Conservation (phyloP, 2,888 invertebrate genomes). For the Eupithecia exiguata region DNA sequence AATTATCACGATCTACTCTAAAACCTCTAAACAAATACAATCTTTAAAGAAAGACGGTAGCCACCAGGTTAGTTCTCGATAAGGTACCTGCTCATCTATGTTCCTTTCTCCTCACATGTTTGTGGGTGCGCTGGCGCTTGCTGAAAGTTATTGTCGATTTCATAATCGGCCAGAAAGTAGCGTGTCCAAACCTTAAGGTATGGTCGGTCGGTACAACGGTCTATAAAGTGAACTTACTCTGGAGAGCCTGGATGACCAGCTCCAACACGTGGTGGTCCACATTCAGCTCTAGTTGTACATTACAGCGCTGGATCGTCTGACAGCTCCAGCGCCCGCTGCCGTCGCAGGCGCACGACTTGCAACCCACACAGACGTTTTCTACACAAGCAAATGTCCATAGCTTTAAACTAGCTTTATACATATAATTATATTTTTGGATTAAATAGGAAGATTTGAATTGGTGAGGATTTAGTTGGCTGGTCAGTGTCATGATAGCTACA, state of each 20-base stretch:
- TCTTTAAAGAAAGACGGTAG: background rate
- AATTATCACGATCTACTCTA: background rate
- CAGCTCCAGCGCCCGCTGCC: conserved; percentile 62
- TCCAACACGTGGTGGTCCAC: conserved; percentile 56
- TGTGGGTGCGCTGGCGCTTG: background rate
- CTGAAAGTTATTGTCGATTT: background rate
- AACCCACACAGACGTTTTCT: conserved; percentile 75
- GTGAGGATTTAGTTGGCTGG: no score
- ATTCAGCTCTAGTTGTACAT: conserved; percentile 40
- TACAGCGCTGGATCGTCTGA: conserved; percentile 50
- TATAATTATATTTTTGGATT: background rate
- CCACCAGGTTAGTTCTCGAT: background rate
- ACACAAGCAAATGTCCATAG: background rate
- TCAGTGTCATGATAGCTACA: no score
- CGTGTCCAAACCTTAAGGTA: no score
- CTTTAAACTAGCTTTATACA: background rate
- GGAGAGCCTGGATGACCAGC: conserved; percentile 50
- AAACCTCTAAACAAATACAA: background rate
- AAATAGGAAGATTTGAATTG: background rate
- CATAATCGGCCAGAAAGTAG: background rate
- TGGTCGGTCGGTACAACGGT: background rate
- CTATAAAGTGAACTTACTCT: conserved; percentile 44
- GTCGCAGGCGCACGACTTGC: conserved; percentile 70
- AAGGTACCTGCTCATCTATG: background rate
- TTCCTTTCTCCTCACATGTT: background rate